These are phyloP conservation scores for Benthosema pterotum DNA, from an alignment of 2,797 vertebrate species.

Conservation along the genomic window DNA sequence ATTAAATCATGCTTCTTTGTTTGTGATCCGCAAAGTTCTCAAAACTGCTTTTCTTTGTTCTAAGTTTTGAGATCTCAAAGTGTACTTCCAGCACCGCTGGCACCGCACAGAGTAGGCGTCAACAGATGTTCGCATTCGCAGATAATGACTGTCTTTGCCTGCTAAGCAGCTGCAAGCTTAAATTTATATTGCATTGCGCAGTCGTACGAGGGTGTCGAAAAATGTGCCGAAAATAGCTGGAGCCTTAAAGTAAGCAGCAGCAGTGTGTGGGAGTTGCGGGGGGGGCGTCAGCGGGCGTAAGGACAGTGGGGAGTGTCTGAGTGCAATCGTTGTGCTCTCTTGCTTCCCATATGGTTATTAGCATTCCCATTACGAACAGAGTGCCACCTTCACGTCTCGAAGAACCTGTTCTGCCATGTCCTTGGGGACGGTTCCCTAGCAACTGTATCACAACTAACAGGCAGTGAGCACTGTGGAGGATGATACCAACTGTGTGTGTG, in stretches of 20 bases:
- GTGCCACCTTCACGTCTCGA: conserved; percentile 54
- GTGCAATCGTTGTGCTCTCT: conserved; percentile 27
- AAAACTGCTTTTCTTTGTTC: conserved; percentile 37
- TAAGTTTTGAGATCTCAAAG: conserved; percentile 32
- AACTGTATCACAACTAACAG: conserved; percentile 71
- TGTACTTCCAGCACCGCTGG: conserved; percentile 8
- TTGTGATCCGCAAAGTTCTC: no score
- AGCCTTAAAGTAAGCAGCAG: background rate
- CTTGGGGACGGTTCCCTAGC: conserved; percentile 77
- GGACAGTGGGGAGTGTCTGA: conserved; percentile 20
- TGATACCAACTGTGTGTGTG: conserved; percentile 50
- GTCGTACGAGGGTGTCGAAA: no score
- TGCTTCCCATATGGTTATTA: conserved; percentile 69
- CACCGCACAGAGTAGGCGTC: conserved; percentile 25
- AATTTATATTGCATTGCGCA: no score
- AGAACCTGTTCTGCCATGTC: conserved; percentile 53
- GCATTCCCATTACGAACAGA: conserved; percentile 64
- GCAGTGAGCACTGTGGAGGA: conserved; percentile 36
- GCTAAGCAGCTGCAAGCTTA: conserved; percentile 43
- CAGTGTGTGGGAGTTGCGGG: conserved; percentile 17
- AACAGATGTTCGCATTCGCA: conserved; percentile 46
- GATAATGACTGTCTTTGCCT: conserved; percentile 48
- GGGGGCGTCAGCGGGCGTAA: conserved; percentile 7
- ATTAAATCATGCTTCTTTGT: conserved; percentile 35
- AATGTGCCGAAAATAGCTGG: no score